Percentiles rank a stretch among this genome's conserved stretches.
Evolutionary conservation across 2,888 invertebrate genomes (phyloP).

Genomic region (Plebejus melissa): DNA sequence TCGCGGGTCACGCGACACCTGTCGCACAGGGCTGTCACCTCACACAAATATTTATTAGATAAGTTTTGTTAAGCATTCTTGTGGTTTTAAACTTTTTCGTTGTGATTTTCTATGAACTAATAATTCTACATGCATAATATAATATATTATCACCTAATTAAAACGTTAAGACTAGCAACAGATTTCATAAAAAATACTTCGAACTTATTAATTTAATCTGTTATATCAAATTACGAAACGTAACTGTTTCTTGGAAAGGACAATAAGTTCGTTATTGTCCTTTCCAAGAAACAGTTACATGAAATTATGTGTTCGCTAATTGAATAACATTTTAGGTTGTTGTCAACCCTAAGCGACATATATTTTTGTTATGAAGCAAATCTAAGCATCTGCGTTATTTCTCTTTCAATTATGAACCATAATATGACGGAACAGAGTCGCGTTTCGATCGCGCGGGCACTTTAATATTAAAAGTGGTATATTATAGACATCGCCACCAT

Average conservation of each 20-base stretch:
- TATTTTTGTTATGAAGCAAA: slow-evolving; percentile 12
- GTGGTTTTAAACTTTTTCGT: not conserved
- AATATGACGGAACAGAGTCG: not conserved
- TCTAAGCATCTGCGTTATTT: not conserved
- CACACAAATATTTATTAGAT: not conserved
- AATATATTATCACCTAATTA: not conserved
- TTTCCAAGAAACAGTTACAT: not conserved
- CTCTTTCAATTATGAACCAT: not conserved
- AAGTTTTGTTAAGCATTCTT: not conserved
- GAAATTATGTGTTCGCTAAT: not conserved
- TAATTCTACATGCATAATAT: not conserved
- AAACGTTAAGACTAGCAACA: not conserved
- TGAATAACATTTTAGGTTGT: not conserved
- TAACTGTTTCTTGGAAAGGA: too few relatives aligned
- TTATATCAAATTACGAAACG: not conserved
- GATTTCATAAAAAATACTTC: too few relatives aligned
- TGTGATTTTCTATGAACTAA: not conserved
- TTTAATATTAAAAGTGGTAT: slow-evolving; percentile 9
- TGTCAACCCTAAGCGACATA: slow-evolving; percentile 20
- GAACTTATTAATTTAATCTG: not conserved
- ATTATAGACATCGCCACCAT: slow-evolving; percentile 9
- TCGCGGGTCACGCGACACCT: slow-evolving; percentile 39
- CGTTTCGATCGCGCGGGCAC: not conserved
- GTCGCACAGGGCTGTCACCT: slow-evolving; percentile 20
- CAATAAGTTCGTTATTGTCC: too few relatives aligned